phyloP scores from a whole-genome alignment of 2,797 vertebrate genomes.

The Aselliscus stoliczkanus region DNA sequence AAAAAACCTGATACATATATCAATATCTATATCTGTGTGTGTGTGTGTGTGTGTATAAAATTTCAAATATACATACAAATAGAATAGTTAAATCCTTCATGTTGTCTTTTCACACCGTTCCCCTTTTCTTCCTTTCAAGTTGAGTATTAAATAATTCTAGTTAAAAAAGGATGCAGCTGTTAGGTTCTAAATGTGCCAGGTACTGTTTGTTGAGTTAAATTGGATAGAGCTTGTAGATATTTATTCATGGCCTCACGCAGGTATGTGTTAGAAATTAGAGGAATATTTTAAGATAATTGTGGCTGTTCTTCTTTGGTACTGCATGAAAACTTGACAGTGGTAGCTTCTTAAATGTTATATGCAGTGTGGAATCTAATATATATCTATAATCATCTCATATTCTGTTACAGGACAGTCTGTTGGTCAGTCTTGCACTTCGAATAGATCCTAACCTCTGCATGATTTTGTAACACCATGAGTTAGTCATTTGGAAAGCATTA shows the following conservation, averaged over 20 bases:
- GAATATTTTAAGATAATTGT: background rate
- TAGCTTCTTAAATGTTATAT: background rate
- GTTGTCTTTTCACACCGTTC: background rate
- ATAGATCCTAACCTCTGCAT: background rate
- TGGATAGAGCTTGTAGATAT: background rate
- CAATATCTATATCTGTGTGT: no score
- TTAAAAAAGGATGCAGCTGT: background rate
- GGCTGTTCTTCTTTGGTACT: background rate
- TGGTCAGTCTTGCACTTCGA: background rate
- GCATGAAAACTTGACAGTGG: background rate
- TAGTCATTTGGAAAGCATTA: background rate
- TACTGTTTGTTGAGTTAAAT: background rate
- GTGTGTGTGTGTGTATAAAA: background rate
- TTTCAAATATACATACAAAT: background rate
- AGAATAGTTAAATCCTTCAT: background rate
- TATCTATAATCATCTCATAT: background rate
- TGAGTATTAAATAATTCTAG: background rate
- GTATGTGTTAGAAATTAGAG: background rate
- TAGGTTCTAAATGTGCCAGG: background rate
- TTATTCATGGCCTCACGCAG: background rate
- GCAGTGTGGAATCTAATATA: background rate
- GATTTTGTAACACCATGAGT: background rate
- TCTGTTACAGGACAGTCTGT: background rate
- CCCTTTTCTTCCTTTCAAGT: background rate
- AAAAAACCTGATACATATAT: background rate